Base-by-base conservation (phyloP, 2,113 vertebrate species). In the Lagopus leucura region DNA sequence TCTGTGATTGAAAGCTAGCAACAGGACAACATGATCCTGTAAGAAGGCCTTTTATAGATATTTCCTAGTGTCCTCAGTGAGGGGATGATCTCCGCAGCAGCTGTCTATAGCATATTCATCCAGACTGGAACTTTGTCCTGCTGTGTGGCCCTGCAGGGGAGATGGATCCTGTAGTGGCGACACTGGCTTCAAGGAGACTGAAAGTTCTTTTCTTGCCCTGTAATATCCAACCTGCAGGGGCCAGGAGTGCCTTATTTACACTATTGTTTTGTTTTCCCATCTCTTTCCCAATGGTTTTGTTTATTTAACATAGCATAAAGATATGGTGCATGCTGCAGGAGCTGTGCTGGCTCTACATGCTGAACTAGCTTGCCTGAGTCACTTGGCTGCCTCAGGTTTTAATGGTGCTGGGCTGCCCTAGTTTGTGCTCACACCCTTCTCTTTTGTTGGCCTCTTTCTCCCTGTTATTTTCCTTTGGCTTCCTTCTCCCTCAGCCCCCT, bases 211-310 rank as follows among this genome's bases (percentile, higher is more conserved):
- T 83, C 36, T 60, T 82, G 76, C 86, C 88, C 88, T 83, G 52
- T 81, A 91, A 47, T 90, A 72, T 88, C 92, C 82, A 88, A 77
- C 55, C 65, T 78, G 32, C 0, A 4, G 80, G 74, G 83, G 60
- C 57, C 64, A 80, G 61, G 69, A 86, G 54, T 43, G 28, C 67
- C 83, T 96, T 93, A 86, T 96, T 93, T 90, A 54, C 30, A 65
- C 65, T 73, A 93, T 74, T 96, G 88, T 96, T 94, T 93, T 94
- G 76, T 92, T 90, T 96, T 94, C 93, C 90, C 90, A 90, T 40
- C 88, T 92, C 92, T 67, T 94, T 95, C 82, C 65, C 76, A 81
- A 81, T 47, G 43, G 57, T 43, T 90, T 74, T 93, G 90, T 92
- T 96, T 73, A 67, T 92, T 93, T 86, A 93, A 83, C 65, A 34